Base-by-base conservation (phyloP, 2,888 invertebrate genomes). In the Abrostola tripartita region DNA sequence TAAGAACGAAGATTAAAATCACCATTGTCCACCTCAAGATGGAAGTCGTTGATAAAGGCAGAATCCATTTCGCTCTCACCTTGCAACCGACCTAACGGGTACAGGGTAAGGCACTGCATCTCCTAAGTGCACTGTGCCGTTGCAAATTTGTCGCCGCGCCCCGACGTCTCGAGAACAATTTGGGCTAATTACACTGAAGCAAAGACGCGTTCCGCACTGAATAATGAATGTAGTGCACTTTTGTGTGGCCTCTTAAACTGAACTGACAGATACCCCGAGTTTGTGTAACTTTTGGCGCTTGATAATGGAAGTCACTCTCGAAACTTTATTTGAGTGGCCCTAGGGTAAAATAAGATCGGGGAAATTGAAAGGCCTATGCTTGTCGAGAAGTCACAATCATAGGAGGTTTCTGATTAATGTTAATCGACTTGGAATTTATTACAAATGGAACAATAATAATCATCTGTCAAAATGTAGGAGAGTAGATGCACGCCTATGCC, bases 171-270 rank as follows among this genome's bases (percentile, higher is more conserved):
- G 65, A 68, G 65, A 44, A 72, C 81, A 78, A 80, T 80, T 81
- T 73, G 65, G 72, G 69, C 80, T 81, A 81, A 81, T 81, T 81
- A 79, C 79, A 72, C 49, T 37, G 76, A 74, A 81, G 78, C 80
- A 81, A 76, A 71, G 79, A 68, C 68, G 65, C 61, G 65, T 74
- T 68, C 52, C 52, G 64, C 57, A 50, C 68, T 79, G 72, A 78
- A 81, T 78, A 78, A 79, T 79, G 24, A 65, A 79, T 72, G 54
- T 53, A 51, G 74, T 58, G 68, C 68, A 72, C 63, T 76, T 80
- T 74, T 69, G 50, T 60, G 68, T 50, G 44, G 44, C 44, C n/a
- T 59, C 49, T 49, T 49, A 37, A 24, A 57, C 40, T 52, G 37
- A 37, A 60, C 37, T 63, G 41, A 57, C 37, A 44, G 36, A 62